phyloP scores from a whole-genome alignment of 2,797 vertebrate genomes.

The Platyrinchus mystaceus region DNA sequence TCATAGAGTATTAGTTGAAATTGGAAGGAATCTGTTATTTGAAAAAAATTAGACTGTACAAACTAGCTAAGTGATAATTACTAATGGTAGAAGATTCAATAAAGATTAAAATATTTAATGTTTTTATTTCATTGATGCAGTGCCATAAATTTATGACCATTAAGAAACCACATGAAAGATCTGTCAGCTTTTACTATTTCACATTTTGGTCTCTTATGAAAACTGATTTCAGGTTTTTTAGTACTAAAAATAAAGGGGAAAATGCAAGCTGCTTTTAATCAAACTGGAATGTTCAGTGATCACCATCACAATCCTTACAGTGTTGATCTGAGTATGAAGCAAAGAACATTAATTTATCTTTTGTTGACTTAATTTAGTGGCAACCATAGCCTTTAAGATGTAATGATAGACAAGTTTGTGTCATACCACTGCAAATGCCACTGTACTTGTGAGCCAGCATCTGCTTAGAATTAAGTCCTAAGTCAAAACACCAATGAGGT shows the following conservation, averaged over 20 bases:
- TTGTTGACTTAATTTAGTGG: constrained; percentile 48
- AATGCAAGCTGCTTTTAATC: constrained; percentile 65
- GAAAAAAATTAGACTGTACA: constrained; percentile 27
- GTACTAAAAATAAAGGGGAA: constrained; percentile 13
- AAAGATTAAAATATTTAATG: constrained; percentile 72
- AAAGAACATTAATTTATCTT: constrained; percentile 49
- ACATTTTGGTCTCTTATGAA: constrained; percentile 63
- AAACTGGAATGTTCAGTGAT: constrained; percentile 38
- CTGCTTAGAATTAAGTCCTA: constrained; percentile 36
- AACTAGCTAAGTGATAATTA: constrained; percentile 63
- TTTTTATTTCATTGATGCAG: constrained; percentile 74
- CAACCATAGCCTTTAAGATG: constrained; percentile 6
- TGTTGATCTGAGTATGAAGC: constrained; percentile 2
- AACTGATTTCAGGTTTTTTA: constrained; percentile 49
- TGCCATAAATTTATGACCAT: constrained; percentile 72
- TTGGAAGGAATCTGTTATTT: constrained; percentile 8
- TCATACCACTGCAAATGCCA: constrained; percentile 13
- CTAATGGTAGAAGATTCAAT: constrained; percentile 54
- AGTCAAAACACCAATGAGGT: background rate
- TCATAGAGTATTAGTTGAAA: constrained; percentile 18
- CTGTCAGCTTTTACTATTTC: constrained; percentile 70
- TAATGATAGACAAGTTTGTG: constrained; percentile 31
- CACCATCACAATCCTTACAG: constrained; percentile 33
- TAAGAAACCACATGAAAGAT: constrained; percentile 68
- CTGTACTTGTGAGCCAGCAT: background rate